Evolutionary conservation across 2,113 vertebrate species (phyloP).

Genomic region (Cheilinus undulatus): DNA sequence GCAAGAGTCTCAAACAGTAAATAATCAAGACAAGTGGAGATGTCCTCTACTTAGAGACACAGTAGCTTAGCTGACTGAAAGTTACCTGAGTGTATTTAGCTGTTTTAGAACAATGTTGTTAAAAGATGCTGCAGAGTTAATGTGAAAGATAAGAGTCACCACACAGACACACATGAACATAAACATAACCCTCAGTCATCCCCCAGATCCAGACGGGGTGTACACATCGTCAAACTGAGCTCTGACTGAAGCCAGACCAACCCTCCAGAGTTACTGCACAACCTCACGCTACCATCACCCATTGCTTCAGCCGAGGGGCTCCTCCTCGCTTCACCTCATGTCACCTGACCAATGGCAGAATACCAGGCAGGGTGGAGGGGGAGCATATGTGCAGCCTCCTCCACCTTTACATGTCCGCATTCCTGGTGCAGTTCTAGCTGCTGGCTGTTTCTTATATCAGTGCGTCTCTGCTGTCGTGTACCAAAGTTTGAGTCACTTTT

Average conservation of each 20-base stretch:
- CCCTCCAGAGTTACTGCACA: slow-evolving; percentile 36
- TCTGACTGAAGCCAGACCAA: slow-evolving; percentile 44
- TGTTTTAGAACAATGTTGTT: not conserved
- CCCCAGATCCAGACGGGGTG: not conserved
- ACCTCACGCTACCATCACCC: slow-evolving; percentile 15
- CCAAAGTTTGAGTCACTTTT: slow-evolving; percentile 21
- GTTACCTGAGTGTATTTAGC: not conserved
- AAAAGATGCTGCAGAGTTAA: slow-evolving; percentile 3
- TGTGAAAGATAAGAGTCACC: slow-evolving; percentile 34
- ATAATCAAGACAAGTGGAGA: slow-evolving; percentile 7
- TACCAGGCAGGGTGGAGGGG: slow-evolving; percentile 5
- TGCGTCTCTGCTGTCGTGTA: not conserved
- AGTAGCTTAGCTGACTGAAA: slow-evolving; percentile 24
- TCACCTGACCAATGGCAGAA: slow-evolving; percentile 28
- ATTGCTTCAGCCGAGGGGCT: not conserved
- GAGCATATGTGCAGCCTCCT: slow-evolving; percentile 17
- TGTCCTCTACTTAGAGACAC: slow-evolving; percentile 11
- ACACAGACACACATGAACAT: not conserved
- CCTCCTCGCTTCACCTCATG: slow-evolving; percentile 14
- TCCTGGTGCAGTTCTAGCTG: slow-evolving; percentile 13
- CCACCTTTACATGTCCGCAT: slow-evolving; percentile 5
- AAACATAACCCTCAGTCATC: slow-evolving; percentile 24
- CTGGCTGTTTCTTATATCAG: not conserved
- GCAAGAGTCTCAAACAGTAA: slow-evolving; percentile 11
- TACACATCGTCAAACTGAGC: slow-evolving; percentile 21